Conservation (phyloP, 1,140 invertebrate genomes). For the Trinorchestia longiramus region DNA sequence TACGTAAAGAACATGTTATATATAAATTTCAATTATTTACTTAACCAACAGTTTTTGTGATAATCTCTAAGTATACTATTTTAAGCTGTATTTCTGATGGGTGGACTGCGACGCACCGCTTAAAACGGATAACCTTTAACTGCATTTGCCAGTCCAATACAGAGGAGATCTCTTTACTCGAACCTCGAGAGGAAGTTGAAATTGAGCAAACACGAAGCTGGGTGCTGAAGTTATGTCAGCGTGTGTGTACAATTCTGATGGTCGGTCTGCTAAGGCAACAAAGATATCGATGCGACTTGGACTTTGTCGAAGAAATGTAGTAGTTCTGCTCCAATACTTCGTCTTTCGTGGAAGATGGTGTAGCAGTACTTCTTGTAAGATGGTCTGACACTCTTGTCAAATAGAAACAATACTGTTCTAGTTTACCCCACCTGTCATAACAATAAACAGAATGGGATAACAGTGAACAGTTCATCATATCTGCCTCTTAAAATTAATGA, state of each 20-base stretch:
- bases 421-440: background rate
- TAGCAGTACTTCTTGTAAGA: background rate
- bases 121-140: conserved; percentile 3
- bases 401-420: background rate
- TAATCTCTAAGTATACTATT: background rate
- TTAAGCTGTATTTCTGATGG: background rate
- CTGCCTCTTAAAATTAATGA: background rate
- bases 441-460: background rate
- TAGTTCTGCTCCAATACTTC: background rate
- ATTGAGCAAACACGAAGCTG: conserved; percentile 22
- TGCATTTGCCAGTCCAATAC: conserved; percentile 40
- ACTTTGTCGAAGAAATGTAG: background rate
- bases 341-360: background rate
- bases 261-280: background rate
- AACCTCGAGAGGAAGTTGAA: background rate
- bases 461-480: background rate
- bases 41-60: too few relatives aligned
- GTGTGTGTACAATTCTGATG: background rate
- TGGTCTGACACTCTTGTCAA: background rate
- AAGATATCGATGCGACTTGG: background rate
- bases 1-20: too few relatives aligned
- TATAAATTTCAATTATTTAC: too few relatives aligned
- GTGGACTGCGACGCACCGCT: background rate
- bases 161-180: background rate
- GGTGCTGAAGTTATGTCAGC: background rate